Evolutionary conservation across 2,888 invertebrate genomes (phyloP), one percentile per base, ranked within the genome.

Genomic region (Synergus japonicus): DNA sequence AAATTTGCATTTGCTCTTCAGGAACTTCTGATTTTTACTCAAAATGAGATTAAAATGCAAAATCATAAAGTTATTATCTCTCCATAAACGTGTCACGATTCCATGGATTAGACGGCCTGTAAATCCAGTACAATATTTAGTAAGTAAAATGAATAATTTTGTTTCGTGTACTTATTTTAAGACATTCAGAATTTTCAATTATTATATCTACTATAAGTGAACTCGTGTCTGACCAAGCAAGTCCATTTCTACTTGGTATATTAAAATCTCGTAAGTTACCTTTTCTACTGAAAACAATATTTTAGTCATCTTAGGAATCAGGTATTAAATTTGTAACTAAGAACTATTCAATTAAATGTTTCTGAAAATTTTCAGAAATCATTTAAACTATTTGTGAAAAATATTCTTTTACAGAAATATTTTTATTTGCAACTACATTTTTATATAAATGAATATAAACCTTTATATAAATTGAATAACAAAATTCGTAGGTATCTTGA

Each of bases 1-100:
- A 54, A 54, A n/a, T 54, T 54, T 54, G 54, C n/a, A n/a, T 54
- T 54, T 7, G 9, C 7, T 67, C 44, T 18, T 13, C 44, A 44
- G 12, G 44, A 43, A 44, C 4, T 18, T 18, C 46, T 46, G 15
- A 18, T 49, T 46, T 29, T 29, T 29, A 49, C 29, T 5, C 2
- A 46, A 69, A 69, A 69, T 69, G 69, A 69, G 44, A 69, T 46
- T 69, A 7, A 69, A 49, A 15, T 69, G 13, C 8, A 3, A 29
- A 13, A 37, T 69, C 1, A 7, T 22, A 1, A 69, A 46, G 69
- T 8, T 49, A 15, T 15, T 69, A 29, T 22, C 7, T 49, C 15
- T 69, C 49, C 69, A 22, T 15, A 69, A 69, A 13, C 29, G 29
- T 29, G 22, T 69, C 9, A 13, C 4, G 15, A 46, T 69, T 22